Conservation (phyloP, 2,113 vertebrate genomes). For the Callipepla squamata region DNA sequence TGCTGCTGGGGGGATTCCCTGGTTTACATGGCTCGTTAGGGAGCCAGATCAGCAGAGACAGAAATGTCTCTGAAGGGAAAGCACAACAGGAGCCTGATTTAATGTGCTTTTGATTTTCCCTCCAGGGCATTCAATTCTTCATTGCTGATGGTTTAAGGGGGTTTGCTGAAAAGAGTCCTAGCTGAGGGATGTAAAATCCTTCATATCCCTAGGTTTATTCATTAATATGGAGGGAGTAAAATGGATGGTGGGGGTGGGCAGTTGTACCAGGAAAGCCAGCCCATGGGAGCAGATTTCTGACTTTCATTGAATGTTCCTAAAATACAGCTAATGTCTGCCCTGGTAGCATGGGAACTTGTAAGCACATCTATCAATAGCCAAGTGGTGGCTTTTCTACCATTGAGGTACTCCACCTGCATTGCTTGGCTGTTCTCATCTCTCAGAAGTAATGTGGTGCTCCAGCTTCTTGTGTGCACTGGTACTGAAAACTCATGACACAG, state of each 20-base stretch:
- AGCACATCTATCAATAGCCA: not conserved
- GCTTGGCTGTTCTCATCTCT: not conserved
- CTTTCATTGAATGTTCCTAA: not conserved
- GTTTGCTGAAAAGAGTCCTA: not conserved
- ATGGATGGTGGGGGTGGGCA: not conserved
- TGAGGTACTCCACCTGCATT: rapidly evolving
- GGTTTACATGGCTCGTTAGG: not conserved
- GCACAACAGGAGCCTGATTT: not conserved
- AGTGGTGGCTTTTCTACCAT: not conserved
- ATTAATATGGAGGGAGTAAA: not conserved
- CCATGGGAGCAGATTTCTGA: conserved; percentile 4
- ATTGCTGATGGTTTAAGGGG: not conserved
- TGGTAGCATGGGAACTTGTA: not conserved
- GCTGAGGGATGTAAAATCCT: not conserved
- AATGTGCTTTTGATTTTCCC: conserved; percentile 9
- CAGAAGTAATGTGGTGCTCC: not conserved
- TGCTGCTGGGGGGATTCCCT: not conserved
- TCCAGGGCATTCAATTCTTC: not conserved
- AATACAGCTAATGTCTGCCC: not conserved
- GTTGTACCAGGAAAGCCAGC: not conserved
- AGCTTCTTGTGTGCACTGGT: not conserved
- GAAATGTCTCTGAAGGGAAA: not conserved
- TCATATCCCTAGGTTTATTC: not conserved
- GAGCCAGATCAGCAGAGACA: not conserved
- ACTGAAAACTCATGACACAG: not conserved